These are phyloP conservation scores for Vannuccia rotundouncinata DNA, from an alignment of 2,888 invertebrate genomes.

Conservation along the genomic window DNA sequence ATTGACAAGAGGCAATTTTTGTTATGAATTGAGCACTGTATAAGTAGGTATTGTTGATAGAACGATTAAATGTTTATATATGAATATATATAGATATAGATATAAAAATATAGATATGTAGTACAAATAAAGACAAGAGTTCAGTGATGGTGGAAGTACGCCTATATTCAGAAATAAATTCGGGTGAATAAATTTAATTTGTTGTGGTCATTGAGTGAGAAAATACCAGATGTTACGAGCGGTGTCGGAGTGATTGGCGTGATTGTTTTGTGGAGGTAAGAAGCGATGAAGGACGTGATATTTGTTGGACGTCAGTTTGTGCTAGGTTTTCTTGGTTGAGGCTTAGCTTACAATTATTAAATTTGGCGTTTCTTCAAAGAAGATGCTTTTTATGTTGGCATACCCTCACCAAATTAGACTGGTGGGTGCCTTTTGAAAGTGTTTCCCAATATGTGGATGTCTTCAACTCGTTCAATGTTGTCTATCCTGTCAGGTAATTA, in stretches of 20 bases:
- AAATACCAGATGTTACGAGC: background rate
- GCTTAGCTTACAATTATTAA: background rate
- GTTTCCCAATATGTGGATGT: background rate
- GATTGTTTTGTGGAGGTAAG: background rate
- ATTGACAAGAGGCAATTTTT: too few species aligned
- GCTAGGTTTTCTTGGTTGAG: background rate
- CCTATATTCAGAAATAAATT: background rate
- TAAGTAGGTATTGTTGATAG: background rate
- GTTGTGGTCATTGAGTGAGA: background rate
- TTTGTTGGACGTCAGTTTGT: background rate
- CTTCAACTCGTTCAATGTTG: background rate
- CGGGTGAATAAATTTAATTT: background rate
- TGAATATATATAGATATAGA: background rate
- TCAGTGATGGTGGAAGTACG: too few species aligned
- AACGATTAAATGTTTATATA: background rate
- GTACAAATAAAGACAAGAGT: background rate
- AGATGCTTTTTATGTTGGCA: background rate
- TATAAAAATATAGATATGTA: background rate
- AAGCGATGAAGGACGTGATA: background rate
- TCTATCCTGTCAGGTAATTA: background rate
- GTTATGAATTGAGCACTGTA: background rate
- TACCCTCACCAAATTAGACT: background rate
- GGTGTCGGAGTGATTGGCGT: background rate
- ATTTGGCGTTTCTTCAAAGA: background rate
- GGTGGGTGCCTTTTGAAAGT: background rate